Percentiles rank a stretch among this genome's conserved stretches.
Conservation (phyloP, 1,140 invertebrate species). For the Sitophilus oryzae region DNA sequence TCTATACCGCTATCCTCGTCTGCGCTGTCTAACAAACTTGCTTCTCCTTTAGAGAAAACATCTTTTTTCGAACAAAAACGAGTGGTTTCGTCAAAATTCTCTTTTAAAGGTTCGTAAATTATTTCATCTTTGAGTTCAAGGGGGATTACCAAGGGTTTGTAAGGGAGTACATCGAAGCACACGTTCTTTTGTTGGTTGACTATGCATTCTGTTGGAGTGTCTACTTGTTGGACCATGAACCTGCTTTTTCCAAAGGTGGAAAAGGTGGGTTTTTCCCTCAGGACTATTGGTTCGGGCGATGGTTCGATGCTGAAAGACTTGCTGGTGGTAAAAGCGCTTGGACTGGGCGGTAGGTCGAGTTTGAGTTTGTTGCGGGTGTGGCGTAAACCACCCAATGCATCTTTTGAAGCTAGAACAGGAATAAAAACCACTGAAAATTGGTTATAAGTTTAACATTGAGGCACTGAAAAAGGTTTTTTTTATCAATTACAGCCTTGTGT, state of each 20-base stretch:
- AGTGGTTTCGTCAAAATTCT: not conserved
- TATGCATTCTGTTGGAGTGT: conserved; percentile 32
- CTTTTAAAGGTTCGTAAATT: conserved; percentile 19
- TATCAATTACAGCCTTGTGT: no score
- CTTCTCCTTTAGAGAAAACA: conserved; percentile 50
- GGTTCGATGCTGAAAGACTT: conserved; percentile 36
- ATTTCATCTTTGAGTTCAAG: conserved; percentile 5
- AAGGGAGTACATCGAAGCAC: conserved; percentile 42
- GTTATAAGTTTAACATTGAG: no score
- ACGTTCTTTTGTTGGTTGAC: conserved; percentile 32
- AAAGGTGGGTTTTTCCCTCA: conserved; percentile 40
- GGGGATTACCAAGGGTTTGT: conserved; percentile 27
- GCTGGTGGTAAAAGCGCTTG: conserved; percentile 40
- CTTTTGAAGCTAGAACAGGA: conserved; percentile 14
- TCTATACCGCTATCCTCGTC: conserved; percentile 56
- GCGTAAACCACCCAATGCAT: conserved; percentile 58
- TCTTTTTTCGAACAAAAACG: conserved; percentile 21
- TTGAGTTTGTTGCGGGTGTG: conserved; percentile 68
- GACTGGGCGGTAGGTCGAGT: conserved; percentile 58
- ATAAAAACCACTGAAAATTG: not conserved
- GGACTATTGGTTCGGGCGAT: conserved; percentile 27
- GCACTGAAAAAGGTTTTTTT: no score
- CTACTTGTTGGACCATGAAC: conserved; percentile 43
- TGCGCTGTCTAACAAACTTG: conserved; percentile 52
- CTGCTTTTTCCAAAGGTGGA: conserved; percentile 42